Base-by-base conservation (phyloP, 2,797 vertebrate genomes). In the Hippocampus kuda region DNA sequence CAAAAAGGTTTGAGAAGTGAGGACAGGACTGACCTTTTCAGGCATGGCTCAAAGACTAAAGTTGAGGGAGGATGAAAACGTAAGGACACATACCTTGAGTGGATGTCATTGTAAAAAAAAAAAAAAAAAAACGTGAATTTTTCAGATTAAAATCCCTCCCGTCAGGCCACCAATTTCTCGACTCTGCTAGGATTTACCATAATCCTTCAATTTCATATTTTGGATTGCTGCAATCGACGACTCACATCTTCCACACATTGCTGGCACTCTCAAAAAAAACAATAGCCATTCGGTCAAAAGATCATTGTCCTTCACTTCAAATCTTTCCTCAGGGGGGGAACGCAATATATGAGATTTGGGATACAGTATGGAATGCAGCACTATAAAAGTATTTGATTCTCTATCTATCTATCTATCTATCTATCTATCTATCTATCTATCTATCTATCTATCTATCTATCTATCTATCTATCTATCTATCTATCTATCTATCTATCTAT, bases 191-290 rank as follows among this genome's bases (percentile, higher is more conserved):
- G 83, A 81, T 71, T 85, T 81, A 81, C 65, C 72, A 68, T 88
- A 87, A 87, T 87, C 83, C 80, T 80, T 81, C 78, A 84, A 82
- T 87, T 87, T 85, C 64, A 84, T 73, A 81, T 81, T 81, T 83
- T 73, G 77, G 69, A 70, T 0, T 4, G 34, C 49, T 63, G 63
- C 68, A 74, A 86, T 84, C 82, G 80, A 44, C 1, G 67, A 62
- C 73, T 67, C 56, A 62, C 75, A 75, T 81, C 82, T 78, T 79
- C 69, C 75, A 70, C 75, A 72, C 59, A 68, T 76, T 72, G 71
- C 76, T 66, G 74, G 70, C 68, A 74, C 78, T 66, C 72, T 75
- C 71, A 77, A 62, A 62, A 62, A 22, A 75, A 80, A 78, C 78
- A 83, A 80, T 67, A 82, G 79, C 76, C 64, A 65, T 48, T 1